Base-by-base conservation (phyloP, 2,888 invertebrate genomes). In the Balanococcus diminutus region DNA sequence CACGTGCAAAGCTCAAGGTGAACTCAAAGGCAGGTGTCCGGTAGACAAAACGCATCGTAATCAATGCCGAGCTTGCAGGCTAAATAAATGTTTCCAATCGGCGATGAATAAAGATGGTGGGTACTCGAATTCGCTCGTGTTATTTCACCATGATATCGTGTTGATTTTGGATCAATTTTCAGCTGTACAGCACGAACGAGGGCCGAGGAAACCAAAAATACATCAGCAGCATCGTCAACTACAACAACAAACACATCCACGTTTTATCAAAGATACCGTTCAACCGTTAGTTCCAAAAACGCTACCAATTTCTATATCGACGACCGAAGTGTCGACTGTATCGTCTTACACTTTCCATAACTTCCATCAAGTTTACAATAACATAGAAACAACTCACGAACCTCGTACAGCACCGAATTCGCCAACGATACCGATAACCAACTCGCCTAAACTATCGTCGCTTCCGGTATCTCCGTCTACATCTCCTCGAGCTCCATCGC, bases 31-130 rank as follows among this genome's bases (percentile, higher is more conserved):
- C 86, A 93, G 96, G 87, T 98, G 98, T 90, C 97, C 97, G 9
- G 96, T 98, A 86, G 98, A 98, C 92, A 98, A 98, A 91, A 98
- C 98, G 0, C 98, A 98, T 90, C 92, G 98, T 87, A 98, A 98
- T 92, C 98, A 98, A 91, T 98, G 98, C 91, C 92, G 98, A 87
- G 98, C 98, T 88, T 98, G 98, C 91, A 92, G 98, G 86, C 94
- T 98, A 87, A 94, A 95, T 89, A 98, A 98, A 91, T 98, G 98
- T 91, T 98, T 98, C 90, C 95, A 96, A 90, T 97, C 96, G 86
- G 95, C 96, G 89, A 98, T 98, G 98, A 98, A 98, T 91, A 97
- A 97, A 92, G 98, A 98, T 91, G 98, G 98, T 98, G 91, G 95
- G 96, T 91, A 25, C 0, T 19, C 9, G 51, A 36, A 36, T 31